A percentile compares a stretch with the other conserved stretches of the same genome.
Conservation (phyloP, 1,140 invertebrate genomes). For the Cydia pomonella region DNA sequence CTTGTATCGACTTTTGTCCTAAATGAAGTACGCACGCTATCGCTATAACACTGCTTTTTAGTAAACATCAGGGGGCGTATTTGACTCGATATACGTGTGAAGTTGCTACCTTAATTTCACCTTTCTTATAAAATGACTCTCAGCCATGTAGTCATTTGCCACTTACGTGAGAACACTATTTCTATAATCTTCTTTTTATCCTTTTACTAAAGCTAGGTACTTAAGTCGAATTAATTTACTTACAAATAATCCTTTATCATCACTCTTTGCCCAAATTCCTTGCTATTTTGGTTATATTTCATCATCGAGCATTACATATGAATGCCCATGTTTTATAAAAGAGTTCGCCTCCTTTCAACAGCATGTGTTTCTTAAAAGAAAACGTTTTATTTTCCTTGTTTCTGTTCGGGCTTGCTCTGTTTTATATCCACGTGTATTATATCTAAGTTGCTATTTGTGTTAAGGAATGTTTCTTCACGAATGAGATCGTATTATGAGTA, state of each 20-base stretch:
- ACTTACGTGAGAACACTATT: no score
- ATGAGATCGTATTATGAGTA: neutral
- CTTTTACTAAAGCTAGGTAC: neutral
- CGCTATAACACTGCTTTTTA: no score
- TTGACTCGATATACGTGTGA: no score
- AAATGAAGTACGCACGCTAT: neutral
- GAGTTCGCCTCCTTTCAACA: neutral
- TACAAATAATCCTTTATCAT: neutral
- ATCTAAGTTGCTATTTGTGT: neutral
- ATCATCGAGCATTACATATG: neutral
- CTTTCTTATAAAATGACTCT: no score
- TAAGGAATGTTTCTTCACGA: neutral
- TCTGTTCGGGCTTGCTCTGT: neutral
- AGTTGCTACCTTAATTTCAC: no score
- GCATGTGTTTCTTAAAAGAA: neutral
- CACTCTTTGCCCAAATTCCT: neutral
- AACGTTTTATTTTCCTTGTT: conserved; percentile 1
- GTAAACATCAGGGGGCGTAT: no score
- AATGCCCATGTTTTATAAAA: neutral
- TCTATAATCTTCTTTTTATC: no score
- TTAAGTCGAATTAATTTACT: neutral
- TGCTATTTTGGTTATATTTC: neutral
- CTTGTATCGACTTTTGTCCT: neutral
- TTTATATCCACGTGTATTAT: neutral
- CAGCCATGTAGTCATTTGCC: no score